These are phyloP conservation scores for Drosophila sechellia DNA, from an alignment of 1,140 invertebrate genomes.

Conservation along the genomic window DNA sequence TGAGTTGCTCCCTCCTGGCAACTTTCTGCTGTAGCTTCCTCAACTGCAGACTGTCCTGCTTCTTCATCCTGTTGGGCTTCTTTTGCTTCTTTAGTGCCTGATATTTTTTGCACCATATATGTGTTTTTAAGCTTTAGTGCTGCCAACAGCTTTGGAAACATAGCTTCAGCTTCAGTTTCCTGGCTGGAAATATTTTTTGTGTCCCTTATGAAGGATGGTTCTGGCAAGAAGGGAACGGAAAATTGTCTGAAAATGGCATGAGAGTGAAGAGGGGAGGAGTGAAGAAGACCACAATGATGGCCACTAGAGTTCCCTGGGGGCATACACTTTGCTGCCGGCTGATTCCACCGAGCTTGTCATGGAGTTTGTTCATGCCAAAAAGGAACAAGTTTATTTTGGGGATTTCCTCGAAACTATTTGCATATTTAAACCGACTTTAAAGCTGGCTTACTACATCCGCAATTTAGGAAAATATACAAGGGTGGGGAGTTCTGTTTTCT, in stretches of 20 bases:
- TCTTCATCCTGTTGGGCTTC: background rate
- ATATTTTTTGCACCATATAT: conserved; percentile 16
- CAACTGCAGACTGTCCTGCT: conserved; percentile 13
- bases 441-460: conserved; percentile 6
- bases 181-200: conserved; percentile 34
- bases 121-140: conserved; percentile 31
- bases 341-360: conserved; percentile 36
- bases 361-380: conserved; percentile 24
- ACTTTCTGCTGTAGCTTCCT: conserved; percentile 19
- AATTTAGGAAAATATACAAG: conserved; percentile 8
- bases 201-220: background rate
- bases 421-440: conserved; percentile 21
- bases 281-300: conserved; percentile 12
- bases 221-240: background rate
- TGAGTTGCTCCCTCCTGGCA: conserved; percentile 49
- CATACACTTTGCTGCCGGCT: conserved; percentile 25
- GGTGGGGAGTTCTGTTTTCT: background rate
- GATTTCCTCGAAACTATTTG: conserved; percentile 24
- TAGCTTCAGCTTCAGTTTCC: conserved; percentile 27
- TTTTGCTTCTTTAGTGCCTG: conserved; percentile 10
- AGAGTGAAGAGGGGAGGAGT: background rate
- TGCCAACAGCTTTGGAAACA: conserved; percentile 41
- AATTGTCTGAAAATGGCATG: background rate
- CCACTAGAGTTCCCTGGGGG: conserved; percentile 26
- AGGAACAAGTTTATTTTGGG: conserved; percentile 25